A percentile compares a stretch with the other conserved stretches of the same genome.
These are phyloP conservation scores for Paedocypris sp. DNA, from an alignment of 2,113 vertebrate genomes.

Conservation along the genomic window DNA sequence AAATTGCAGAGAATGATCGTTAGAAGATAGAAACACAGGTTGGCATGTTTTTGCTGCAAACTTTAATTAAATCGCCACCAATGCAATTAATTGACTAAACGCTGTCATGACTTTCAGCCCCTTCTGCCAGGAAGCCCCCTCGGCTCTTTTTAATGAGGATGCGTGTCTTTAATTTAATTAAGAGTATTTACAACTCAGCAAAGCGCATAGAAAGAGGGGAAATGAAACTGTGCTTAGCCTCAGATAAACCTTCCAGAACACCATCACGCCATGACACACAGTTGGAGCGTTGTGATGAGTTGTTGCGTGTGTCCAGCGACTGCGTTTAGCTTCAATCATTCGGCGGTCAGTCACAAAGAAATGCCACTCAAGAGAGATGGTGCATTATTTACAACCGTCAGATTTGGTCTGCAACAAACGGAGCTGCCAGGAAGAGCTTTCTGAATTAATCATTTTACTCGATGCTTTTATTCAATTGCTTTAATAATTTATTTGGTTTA, in stretches of 20 bases:
- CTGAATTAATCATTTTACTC: slow-evolving; percentile 9
- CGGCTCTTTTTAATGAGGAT: slow-evolving; percentile 6
- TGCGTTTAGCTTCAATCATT: neutral
- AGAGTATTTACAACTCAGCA: neutral
- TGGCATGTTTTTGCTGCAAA: neutral
- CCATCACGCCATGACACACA: neutral
- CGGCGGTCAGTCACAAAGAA: neutral
- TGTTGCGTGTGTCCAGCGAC: neutral
- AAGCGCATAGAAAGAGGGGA: neutral
- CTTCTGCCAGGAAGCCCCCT: slow-evolving; percentile 1
- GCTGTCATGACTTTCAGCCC: neutral
- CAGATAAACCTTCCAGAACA: neutral
- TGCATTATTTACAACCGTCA: slow-evolving; percentile 14
- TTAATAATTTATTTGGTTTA: neutral
- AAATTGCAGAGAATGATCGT: no score
- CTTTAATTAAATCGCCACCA: slow-evolving; percentile 8
- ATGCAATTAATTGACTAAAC: neutral
- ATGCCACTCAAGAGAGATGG: neutral
- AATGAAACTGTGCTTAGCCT: neutral
- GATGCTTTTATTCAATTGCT: slow-evolving; percentile 7
- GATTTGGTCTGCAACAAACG: neutral
- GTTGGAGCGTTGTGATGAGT: neutral
- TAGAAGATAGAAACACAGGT: neutral
- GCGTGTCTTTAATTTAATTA: slow-evolving; percentile 4
- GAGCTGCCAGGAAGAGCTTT: neutral